Base-by-base conservation (phyloP, 1,140 invertebrate species). In the Episyrphus balteatus region DNA sequence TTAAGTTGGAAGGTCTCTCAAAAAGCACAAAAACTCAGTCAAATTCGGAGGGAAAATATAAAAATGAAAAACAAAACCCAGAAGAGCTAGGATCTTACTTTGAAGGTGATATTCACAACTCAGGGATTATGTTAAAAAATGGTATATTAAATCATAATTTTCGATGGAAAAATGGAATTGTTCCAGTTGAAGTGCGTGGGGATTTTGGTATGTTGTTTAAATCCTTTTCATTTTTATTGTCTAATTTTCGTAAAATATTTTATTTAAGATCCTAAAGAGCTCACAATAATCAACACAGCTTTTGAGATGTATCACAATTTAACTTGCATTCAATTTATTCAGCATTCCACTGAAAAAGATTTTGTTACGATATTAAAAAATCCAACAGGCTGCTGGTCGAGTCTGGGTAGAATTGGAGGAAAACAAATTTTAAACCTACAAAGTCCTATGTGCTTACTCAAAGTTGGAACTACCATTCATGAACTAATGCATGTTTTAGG, bases 371-470 rank as follows among this genome's bases (percentile, higher is more conserved):
- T 86, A 17, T 75, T 71, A 5, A 79, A 72, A 42, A 66, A 68
- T 2, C 75, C 76, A 18, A 78, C 77, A 1, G 86, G 86, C 6
- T 89, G 86, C 57, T 87, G 82, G 81, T 84, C 82, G 3, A 79
- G 74, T 48, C 80, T 86, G 2, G 84, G 84, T 5, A 68, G 74
- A 5, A 68, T 77, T 9, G 81, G 81, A 55, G 65, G 71, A 48
- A 53, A 59, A 42, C 43, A 59, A 37, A 36, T 33, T 33, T n/a
- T 49, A 17, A 49, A 47, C 42, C 12, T 47, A 3, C 39, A 58
- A 1, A 70, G 66, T 14, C 45, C 54, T 10, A 46, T 36, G 1
- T 68, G 63, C 41, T 47, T 70, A 12, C 39, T 41, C 1, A 55
- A 47, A 36, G 49, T 51, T 26, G 77, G 75, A 11, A 62, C 72